These are phyloP conservation scores for Drosophila ercepeae DNA, from an alignment of 1,140 invertebrate species.

Conservation along the genomic window DNA sequence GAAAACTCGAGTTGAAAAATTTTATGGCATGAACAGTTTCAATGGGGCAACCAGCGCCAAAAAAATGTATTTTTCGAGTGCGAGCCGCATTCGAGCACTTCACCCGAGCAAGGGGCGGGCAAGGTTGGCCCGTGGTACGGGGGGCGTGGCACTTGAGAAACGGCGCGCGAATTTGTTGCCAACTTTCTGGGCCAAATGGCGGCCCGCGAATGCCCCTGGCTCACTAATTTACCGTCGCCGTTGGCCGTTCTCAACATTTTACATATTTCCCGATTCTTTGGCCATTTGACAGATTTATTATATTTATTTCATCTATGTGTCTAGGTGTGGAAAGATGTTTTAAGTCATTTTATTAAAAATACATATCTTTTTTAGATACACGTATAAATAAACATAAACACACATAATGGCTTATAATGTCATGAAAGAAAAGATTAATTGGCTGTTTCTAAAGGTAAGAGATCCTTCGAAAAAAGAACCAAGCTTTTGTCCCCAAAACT, in stretches of 20 bases:
- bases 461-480: too few species aligned
- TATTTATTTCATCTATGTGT: slow-evolving; percentile 4
- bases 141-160: slow-evolving; percentile 38
- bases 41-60: slow-evolving; percentile 36
- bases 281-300: slow-evolving; percentile 21
- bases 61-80: slow-evolving; percentile 35
- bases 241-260: slow-evolving; percentile 24
- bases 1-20: slow-evolving; percentile 19
- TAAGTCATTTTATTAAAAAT: not conserved
- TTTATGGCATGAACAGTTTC: slow-evolving; percentile 35
- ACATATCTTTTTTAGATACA: not conserved
- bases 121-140: not conserved
- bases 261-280: slow-evolving; percentile 18
- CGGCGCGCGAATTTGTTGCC: slow-evolving; percentile 45
- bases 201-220: slow-evolving; percentile 23
- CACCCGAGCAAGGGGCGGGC: not conserved
- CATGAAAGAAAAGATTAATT: too few species aligned
- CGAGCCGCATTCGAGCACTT: slow-evolving; percentile 35
- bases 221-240: slow-evolving; percentile 35
- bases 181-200: slow-evolving; percentile 37
- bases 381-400: not conserved
- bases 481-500: too few species aligned
- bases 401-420: too few species aligned
- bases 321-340: slow-evolving; percentile 15
- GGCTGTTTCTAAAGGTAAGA: too few species aligned